Percentiles rank a stretch among this genome's conserved stretches.
Evolutionary conservation across 92 coral and sea anemone genomes (phyloP).

Genomic region (Parazoanthus swiftii): DNA sequence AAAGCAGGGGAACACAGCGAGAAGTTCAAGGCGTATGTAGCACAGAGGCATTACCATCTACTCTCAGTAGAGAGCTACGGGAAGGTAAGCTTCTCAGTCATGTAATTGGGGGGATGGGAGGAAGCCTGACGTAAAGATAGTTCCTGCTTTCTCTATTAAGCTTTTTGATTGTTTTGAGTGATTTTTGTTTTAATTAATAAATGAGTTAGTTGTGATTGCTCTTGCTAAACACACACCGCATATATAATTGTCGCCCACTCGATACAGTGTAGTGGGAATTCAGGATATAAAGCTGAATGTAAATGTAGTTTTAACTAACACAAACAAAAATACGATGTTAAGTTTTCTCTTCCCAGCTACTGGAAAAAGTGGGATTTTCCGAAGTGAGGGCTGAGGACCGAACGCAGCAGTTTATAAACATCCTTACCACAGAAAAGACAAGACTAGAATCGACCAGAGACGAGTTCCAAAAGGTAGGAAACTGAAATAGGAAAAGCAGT

Average conservation of each 20-base stretch:
- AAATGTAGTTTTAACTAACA: not conserved
- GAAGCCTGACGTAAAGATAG: not conserved
- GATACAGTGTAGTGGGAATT: not conserved
- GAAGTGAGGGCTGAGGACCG: slow-evolving; percentile 56
- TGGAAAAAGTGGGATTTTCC: slow-evolving; percentile 59
- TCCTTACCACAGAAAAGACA: slow-evolving; percentile 46
- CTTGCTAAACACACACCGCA: not conserved
- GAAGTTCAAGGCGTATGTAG: slow-evolving; percentile 74
- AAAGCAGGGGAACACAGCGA: slow-evolving; percentile 70
- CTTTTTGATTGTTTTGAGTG: no score
- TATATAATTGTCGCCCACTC: not conserved
- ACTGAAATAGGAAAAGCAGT: not conserved
- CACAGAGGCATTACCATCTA: slow-evolving; percentile 77
- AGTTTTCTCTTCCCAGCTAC: slow-evolving; percentile 25
- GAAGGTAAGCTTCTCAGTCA: slow-evolving; percentile 57
- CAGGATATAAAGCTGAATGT: not conserved
- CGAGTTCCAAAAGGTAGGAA: slow-evolving; percentile 42
- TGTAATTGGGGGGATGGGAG: not conserved
- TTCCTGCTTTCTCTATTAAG: not conserved
- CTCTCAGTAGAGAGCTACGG: slow-evolving; percentile 77
- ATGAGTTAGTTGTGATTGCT: not conserved
- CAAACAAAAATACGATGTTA: not conserved
- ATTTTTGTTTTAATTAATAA: no score
- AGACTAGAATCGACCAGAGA: slow-evolving; percentile 44
- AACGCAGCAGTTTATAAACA: slow-evolving; percentile 52